Conservation (phyloP, 1,140 invertebrate species). For the Tetragonula clypearis region DNA sequence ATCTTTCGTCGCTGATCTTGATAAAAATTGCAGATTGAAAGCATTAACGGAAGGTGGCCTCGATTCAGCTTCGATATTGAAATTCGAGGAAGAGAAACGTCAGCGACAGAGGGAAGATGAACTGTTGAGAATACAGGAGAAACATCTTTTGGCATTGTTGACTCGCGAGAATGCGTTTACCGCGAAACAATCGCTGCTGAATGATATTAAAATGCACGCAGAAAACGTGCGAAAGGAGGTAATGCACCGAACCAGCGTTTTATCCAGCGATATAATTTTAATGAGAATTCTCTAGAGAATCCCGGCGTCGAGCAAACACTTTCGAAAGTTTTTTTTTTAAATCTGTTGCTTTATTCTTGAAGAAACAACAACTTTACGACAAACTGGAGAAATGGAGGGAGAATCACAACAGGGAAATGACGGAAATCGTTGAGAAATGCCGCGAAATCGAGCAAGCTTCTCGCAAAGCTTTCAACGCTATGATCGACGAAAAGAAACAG, state of each 20-base stretch:
- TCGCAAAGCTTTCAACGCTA: conserved; percentile 34
- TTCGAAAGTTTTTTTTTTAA: background rate
- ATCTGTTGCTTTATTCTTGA: background rate
- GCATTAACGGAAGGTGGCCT: background rate
- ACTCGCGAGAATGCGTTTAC: conserved; percentile 25
- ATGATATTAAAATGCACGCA: conserved; percentile 11
- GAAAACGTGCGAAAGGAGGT: conserved; percentile 38
- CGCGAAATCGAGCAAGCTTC: conserved; percentile 26
- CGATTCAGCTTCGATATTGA: conserved; percentile 10
- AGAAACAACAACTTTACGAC: conserved; percentile 43
- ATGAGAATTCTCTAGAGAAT: background rate
- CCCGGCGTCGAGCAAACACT: too few relatives aligned
- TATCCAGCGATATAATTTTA: background rate
- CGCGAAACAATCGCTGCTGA: conserved; percentile 26
- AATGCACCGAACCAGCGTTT: background rate
- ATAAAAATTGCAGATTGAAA: conserved; percentile 17
- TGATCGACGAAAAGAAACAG: conserved; percentile 44
- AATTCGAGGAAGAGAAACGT: conserved; percentile 11
- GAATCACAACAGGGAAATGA: conserved; percentile 9
- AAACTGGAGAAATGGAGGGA: conserved; percentile 37
- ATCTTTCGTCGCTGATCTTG: background rate
- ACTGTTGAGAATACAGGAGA: conserved; percentile 25
- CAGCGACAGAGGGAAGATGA: conserved; percentile 12
- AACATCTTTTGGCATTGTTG: conserved; percentile 13
- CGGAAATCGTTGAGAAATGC: conserved; percentile 45